A percentile compares a stretch with the other conserved stretches of the same genome.
Conservation (phyloP, 2,888 invertebrate species). For the Geophilus truncorum region DNA sequence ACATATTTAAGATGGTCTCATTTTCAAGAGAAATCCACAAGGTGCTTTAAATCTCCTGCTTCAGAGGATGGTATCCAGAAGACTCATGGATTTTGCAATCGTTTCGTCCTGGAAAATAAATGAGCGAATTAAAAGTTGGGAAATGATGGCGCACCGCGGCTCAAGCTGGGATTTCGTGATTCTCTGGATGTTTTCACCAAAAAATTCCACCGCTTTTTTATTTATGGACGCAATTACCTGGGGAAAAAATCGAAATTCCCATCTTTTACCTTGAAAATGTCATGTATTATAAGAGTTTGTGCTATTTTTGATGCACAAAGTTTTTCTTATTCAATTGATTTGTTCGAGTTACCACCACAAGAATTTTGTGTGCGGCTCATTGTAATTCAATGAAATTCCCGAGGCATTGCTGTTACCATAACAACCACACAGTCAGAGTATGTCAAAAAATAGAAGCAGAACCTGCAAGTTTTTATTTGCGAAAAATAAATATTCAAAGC, state of each 20-base stretch:
- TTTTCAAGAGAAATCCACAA: conserved; percentile 1
- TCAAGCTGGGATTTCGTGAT: neutral
- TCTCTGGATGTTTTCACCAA: neutral
- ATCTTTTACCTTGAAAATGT: neutral
- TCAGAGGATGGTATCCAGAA: conserved; percentile 36
- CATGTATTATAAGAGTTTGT: no score
- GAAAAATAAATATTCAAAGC: conserved; percentile 1
- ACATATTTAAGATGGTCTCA: neutral
- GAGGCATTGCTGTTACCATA: neutral
- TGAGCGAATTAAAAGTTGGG: neutral
- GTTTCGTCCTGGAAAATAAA: conserved; percentile 35
- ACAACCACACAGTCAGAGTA: neutral
- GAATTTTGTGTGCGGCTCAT: neutral
- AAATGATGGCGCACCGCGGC: neutral
- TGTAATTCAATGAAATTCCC: neutral
- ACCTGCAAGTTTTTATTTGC: neutral
- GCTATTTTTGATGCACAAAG: no score
- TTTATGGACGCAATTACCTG: neutral
- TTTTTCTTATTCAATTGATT: neutral
- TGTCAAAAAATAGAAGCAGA: neutral
- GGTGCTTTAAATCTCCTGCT: conserved; percentile 5
- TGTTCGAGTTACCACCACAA: no score
- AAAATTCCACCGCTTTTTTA: neutral
- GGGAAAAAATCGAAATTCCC: neutral
- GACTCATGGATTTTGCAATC: conserved; percentile 36